Evolutionary conservation across 1,140 invertebrate genomes (phyloP).

Genomic region (Bilobella aurantiaca): DNA sequence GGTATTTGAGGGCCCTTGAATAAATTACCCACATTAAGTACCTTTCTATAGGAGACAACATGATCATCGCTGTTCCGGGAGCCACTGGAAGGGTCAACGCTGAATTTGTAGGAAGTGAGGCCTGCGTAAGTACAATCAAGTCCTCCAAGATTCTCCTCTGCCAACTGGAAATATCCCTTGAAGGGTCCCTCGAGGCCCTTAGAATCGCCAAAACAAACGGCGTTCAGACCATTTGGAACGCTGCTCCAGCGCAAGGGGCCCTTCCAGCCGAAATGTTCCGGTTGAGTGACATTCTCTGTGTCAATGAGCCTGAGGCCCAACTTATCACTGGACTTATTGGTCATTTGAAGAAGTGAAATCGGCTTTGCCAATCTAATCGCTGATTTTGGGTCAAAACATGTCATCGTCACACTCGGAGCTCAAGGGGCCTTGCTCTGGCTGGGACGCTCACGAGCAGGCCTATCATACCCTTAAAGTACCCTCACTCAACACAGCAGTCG

Average conservation of each 20-base stretch:
- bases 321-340: constrained; percentile 47
- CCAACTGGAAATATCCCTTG: constrained; percentile 73
- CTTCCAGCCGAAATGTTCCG: constrained; percentile 53
- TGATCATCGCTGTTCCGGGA: constrained; percentile 82
- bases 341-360: constrained; percentile 48
- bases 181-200: constrained; percentile 63
- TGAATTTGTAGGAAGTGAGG: constrained; percentile 53
- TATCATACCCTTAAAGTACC: constrained; percentile 51
- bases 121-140: constrained; percentile 47
- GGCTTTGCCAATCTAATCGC: constrained; percentile 47
- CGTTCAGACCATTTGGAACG: constrained; percentile 68
- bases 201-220: constrained; percentile 56
- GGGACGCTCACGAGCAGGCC: constrained; percentile 41
- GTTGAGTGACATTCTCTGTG: constrained; percentile 70
- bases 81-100: constrained; percentile 62
- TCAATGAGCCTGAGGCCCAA: constrained; percentile 80
- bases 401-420: constrained; percentile 72
- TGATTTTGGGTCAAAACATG: constrained; percentile 56
- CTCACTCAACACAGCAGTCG: constrained; percentile 48
- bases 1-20: too few species aligned
- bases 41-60: constrained; percentile 67
- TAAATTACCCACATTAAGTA: neutral
- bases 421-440: constrained; percentile 58
- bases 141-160: constrained; percentile 63
- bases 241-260: constrained; percentile 60